Percentiles rank a stretch among this genome's conserved stretches.
These are phyloP conservation scores for Syndactyla subalaris DNA, from an alignment of 2,797 vertebrate genomes.

Conservation along the genomic window DNA sequence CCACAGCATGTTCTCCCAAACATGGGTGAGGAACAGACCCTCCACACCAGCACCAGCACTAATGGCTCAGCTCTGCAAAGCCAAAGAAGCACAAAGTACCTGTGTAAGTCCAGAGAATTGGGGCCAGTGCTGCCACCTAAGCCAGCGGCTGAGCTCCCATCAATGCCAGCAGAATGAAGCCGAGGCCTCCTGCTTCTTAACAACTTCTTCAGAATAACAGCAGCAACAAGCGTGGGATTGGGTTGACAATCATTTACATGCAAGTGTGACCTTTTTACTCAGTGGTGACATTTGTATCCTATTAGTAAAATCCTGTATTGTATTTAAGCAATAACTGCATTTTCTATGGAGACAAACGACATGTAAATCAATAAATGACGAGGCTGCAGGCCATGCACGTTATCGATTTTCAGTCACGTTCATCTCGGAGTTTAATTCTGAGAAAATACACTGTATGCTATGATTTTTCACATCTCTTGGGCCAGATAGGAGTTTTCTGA, in stretches of 20 bases:
- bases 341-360: conserved; percentile 70
- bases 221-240: not conserved
- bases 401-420: conserved; percentile 74
- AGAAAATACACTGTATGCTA: conserved; percentile 58
- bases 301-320: conserved; percentile 73
- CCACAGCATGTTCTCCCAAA: not conserved
- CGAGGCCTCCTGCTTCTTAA: not conserved
- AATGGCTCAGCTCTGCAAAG: not conserved
- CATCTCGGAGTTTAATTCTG: conserved; percentile 56
- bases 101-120: not conserved
- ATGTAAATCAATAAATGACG: conserved; percentile 73
- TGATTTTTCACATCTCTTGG: conserved; percentile 47
- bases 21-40: not conserved
- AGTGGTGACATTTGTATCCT: conserved; percentile 70
- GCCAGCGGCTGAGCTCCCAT: not conserved
- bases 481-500: conserved; percentile 9
- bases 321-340: conserved; percentile 78
- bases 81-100: not conserved
- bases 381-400: conserved; percentile 50
- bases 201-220: not conserved
- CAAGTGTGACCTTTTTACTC: conserved; percentile 59
- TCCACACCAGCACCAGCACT: no score
- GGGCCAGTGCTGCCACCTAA: not conserved
- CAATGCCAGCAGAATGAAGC: not conserved
- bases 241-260: conserved; percentile 60